Base-by-base conservation (phyloP, 1,140 invertebrate species). In the Drosophila melanica region DNA sequence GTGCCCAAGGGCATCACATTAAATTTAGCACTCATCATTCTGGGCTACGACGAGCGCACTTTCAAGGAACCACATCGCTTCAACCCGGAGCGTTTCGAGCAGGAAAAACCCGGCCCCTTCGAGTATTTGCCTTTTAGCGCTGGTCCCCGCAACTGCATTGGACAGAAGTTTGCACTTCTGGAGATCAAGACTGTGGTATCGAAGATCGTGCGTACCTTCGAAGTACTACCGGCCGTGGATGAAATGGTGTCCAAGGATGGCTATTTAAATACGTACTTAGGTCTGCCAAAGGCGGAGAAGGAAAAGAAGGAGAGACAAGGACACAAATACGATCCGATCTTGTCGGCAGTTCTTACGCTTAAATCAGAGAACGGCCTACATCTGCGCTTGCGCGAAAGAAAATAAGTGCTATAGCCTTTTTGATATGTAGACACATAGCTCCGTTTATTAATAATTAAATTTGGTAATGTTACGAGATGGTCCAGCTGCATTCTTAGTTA, bases 21-120 rank as follows among this genome's bases (percentile, higher is more conserved):
- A 0, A 86, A 79, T 33, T 10, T 92, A 10, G 79, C 35, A 0
- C 37, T 91, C 0, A 67, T 90, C 0, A 47, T 69, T 0, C 23
- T 92, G 18, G 89, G 89, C 4, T 90, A 91, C 5, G 78, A 91
- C 55, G 84, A 90, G 2, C 90, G 92, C 0, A 45, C 92, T 35
- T 97, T 95, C 84, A 94, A 96, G 35, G 94, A 97, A 79, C 97
- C 97, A 0, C 92, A 95, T 11, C 92, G 91, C 6, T 98, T 96
- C 81, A 93, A 95, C 80, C 97, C 97, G 0, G 96, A 97, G 20
- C 93, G 96, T 78, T 97, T 97, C 92, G 86, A 94, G 5, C 54
- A 58, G 1, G 77, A 92, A 37, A 87, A 87, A 14, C 91, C 93
- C 4, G 93, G 92, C 45, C 93, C 90, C 1, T 94, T 92, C 64